These are phyloP conservation scores for Pomatorhinus ruficollis DNA, from an alignment of 2,113 vertebrate genomes.

Conservation along the genomic window DNA sequence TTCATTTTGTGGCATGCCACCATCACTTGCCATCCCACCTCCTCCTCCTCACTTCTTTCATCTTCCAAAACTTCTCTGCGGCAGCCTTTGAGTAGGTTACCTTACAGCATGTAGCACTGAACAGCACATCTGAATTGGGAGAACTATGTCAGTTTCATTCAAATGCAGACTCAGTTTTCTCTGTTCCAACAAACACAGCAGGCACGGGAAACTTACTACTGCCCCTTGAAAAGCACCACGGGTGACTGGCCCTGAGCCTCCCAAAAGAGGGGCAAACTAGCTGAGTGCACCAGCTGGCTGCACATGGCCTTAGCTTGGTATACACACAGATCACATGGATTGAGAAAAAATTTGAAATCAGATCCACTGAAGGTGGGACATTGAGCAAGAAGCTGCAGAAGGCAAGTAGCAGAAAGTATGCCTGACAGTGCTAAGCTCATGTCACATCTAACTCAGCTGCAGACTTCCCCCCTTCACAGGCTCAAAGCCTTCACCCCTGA, in stretches of 20 bases:
- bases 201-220: rapidly evolving
- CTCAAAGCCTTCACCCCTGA: not conserved
- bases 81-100: not conserved
- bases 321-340: rapidly evolving
- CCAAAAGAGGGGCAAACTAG: not conserved
- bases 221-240: not conserved
- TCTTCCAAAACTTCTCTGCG: not conserved
- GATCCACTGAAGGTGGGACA: not conserved
- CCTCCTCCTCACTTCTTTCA: not conserved
- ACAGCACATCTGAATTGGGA: not conserved
- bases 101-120: not conserved
- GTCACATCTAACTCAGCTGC: not conserved
- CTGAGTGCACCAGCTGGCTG: not conserved
- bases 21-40: not conserved
- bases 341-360: not conserved
- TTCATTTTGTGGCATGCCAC: not conserved
- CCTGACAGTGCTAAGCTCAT: not conserved
- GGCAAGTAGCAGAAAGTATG: not conserved
- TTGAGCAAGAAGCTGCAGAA: not conserved
- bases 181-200: not conserved
- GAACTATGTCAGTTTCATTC: not conserved
- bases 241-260: not conserved
- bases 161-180: not conserved
- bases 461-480: not conserved
- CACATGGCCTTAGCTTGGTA: not conserved